Conservation (phyloP, 2,797 vertebrate species). For the Pangasius mekongensis region DNA sequence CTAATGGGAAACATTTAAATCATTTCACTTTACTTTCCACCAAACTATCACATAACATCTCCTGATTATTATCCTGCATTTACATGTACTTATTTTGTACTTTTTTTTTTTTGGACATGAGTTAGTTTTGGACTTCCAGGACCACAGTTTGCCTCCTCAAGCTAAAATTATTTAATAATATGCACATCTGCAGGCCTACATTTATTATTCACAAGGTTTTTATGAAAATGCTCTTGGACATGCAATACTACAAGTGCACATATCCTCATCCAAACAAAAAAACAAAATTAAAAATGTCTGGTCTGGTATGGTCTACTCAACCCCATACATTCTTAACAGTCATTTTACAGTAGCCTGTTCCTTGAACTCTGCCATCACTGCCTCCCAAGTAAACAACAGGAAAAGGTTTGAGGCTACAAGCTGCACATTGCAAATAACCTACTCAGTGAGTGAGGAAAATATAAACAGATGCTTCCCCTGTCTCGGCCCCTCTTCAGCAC, state of each 20-base stretch:
- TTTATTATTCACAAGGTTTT: slow-evolving; percentile 6
- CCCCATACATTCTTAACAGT: neutral
- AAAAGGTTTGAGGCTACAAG: slow-evolving; percentile 26
- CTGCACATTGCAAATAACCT: slow-evolving; percentile 5
- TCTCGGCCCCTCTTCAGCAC: slow-evolving; percentile 6
- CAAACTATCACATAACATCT: neutral
- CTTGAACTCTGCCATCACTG: neutral
- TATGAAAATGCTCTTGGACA: neutral
- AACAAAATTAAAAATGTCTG: neutral
- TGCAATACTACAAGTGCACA: neutral
- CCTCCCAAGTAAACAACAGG: slow-evolving; percentile 34
- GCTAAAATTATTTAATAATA: neutral
- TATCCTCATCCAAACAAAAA: neutral
- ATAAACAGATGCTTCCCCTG: slow-evolving; percentile 47
- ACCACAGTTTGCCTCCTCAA: neutral
- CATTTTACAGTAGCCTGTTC: neutral
- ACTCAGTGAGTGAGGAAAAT: slow-evolving; percentile 7
- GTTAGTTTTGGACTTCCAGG: neutral
- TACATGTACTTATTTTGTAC: neutral
- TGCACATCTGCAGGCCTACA: neutral
- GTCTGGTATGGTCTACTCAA: neutral
- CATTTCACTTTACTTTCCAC: neutral
- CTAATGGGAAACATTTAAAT: neutral
- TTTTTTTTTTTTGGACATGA: neutral
- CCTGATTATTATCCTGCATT: neutral